phyloP scores from a whole-genome alignment of 2,888 invertebrate species.

The Volucella inanis region DNA sequence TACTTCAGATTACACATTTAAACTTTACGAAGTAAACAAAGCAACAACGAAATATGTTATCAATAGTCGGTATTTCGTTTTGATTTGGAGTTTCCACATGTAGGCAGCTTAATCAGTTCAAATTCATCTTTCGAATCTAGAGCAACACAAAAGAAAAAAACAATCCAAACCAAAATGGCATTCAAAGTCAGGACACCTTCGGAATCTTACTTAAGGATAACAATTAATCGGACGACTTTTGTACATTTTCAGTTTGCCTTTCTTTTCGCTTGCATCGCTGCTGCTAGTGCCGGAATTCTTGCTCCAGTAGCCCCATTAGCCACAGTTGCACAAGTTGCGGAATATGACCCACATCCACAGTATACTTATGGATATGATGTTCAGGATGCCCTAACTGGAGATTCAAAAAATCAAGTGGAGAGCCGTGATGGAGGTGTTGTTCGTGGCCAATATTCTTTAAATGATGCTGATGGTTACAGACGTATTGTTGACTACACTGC shows the following conservation, averaged over 20 bases:
- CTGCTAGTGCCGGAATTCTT: conserved; percentile 80
- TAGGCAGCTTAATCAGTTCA: conserved; percentile 80
- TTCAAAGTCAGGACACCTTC: conserved; percentile 80
- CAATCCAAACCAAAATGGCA: conserved; percentile 78
- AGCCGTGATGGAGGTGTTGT: conserved; percentile 83
- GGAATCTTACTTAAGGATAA: conserved; percentile 52
- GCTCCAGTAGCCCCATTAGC: conserved; percentile 79
- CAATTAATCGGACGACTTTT: conserved; percentile 27
- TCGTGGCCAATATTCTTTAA: conserved; percentile 83
- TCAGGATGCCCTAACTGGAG: conserved; percentile 82
- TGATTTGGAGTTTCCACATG: conserved; percentile 75
- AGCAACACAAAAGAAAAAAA: conserved; percentile 77
- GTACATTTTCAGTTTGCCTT: conserved; percentile 78
- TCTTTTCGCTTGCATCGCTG: conserved; percentile 80
- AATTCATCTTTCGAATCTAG: conserved; percentile 80
- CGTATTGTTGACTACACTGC: conserved; percentile 83
- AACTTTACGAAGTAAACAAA: too few relatives aligned
- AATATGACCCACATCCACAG: conserved; percentile 83
- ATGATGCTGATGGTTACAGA: conserved; percentile 83
- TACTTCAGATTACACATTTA: too few relatives aligned
- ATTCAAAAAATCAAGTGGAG: conserved; percentile 83
- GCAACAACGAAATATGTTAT: too few relatives aligned
- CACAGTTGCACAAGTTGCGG: conserved; percentile 77
- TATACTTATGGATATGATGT: conserved; percentile 83
- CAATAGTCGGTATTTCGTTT: too few relatives aligned